A percentile compares a stretch with the other conserved stretches of the same genome.
These are phyloP conservation scores for Sinocyclocheilus anshuiensis DNA, from an alignment of 2,113 vertebrate genomes.

Conservation along the genomic window DNA sequence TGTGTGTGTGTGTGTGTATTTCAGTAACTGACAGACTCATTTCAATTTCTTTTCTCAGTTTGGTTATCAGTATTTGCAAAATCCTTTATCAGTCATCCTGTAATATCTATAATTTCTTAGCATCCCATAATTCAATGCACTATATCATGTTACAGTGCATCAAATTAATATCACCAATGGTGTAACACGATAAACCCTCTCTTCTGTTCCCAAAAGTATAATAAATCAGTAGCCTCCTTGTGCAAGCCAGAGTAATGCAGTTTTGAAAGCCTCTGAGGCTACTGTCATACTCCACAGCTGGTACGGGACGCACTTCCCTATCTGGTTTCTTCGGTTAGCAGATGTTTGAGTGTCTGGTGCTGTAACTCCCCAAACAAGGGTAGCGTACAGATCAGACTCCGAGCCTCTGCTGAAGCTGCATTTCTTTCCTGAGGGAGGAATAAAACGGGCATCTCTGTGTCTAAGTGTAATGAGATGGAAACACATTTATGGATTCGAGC, in stretches of 20 bases:
- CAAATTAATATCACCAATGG: neutral
- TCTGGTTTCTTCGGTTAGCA: constrained; percentile 39
- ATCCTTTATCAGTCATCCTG: neutral
- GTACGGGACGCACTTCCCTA: constrained; percentile 12
- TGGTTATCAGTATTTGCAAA: neutral
- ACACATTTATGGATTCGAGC: constrained; percentile 50
- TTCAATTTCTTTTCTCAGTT: neutral
- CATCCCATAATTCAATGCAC: neutral
- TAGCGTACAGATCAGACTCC: constrained; percentile 9
- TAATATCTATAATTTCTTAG: neutral
- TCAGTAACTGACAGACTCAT: neutral
- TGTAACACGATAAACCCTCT: constrained; percentile 29
- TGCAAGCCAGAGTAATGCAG: constrained; percentile 29
- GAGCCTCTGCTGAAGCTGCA: constrained; percentile 33
- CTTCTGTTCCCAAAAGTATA: constrained; percentile 21
- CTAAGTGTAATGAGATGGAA: constrained; percentile 61
- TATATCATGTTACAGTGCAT: neutral
- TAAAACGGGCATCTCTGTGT: constrained; percentile 37
- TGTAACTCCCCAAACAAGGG: constrained; percentile 29
- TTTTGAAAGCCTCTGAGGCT: constrained; percentile 21
- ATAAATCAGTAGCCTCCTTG: constrained; percentile 45
- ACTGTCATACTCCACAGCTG: constrained; percentile 40
- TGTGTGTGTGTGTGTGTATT: neutral
- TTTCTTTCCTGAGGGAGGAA: constrained; percentile 35
- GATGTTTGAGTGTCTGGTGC: constrained; percentile 39